Percentiles rank a stretch among this genome's conserved stretches.
These are phyloP conservation scores for Rhinichthys klamathensis DNA, from an alignment of 2,113 vertebrate species.

Conservation along the genomic window DNA sequence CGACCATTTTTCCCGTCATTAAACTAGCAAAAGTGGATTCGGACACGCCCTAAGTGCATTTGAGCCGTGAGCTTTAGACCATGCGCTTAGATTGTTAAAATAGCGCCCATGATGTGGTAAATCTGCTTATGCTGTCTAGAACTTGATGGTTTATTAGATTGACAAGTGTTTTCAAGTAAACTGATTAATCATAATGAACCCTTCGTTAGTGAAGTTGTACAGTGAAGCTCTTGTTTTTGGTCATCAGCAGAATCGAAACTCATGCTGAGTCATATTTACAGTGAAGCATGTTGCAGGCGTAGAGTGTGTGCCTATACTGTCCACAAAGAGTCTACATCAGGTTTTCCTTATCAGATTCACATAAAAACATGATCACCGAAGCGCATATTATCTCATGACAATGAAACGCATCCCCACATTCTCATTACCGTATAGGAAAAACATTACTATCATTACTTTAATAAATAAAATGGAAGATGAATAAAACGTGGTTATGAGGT, in stretches of 20 bases:
- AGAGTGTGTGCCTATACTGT: background rate
- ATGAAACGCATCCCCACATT: background rate
- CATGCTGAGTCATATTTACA: background rate
- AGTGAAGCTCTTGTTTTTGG: background rate
- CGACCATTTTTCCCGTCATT: too few species aligned
- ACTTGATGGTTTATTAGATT: background rate
- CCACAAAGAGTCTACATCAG: background rate
- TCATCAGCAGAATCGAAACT: background rate
- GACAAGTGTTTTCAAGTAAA: constrained; percentile 29
- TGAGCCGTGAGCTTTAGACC: too few species aligned
- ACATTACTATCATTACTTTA: too few species aligned
- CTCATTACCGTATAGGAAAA: background rate
- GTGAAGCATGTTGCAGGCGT: background rate
- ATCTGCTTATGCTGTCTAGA: background rate
- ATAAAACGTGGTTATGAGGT: too few species aligned
- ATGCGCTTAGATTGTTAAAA: too few species aligned
- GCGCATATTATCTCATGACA: background rate
- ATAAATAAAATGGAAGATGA: too few species aligned
- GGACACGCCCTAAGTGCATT: too few species aligned
- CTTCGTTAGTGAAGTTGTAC: background rate
- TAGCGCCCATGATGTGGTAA: background rate
- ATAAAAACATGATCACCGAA: background rate
- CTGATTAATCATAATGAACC: background rate
- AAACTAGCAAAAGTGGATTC: too few species aligned
- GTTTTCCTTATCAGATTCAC: background rate